Evolutionary conservation across 1,140 invertebrate genomes (phyloP), one percentile per base, ranked within the genome.

Genomic region (Hylaeus anthracinus): DNA sequence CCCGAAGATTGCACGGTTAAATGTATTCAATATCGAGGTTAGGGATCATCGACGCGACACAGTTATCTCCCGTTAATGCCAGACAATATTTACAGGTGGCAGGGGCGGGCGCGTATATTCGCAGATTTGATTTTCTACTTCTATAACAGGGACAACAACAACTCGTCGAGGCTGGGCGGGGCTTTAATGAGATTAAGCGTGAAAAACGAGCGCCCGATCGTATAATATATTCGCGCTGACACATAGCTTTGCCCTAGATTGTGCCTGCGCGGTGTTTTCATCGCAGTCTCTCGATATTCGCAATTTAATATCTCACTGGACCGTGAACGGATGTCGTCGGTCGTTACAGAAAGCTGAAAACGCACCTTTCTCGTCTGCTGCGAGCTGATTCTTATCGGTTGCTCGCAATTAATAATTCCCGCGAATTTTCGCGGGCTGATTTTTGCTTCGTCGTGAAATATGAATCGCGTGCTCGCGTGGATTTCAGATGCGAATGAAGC

Each of bases 171-270:
- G 14, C 15, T 51, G 72, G 61, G 43, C 65, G 55, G 60, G 66
- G 82, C 58, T 84, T 84, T 84, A 82, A 82, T 78, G 74, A 84
- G 78, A 85, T 85, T 85, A 84, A 82, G 65, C 81, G 83, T 79
- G 81, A 82, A 82, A 83, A 83, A 79, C 74, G 65, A 69, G 60
- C 74, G 71, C 67, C 51, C 74, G 64, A 79, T 85, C 60, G 75
- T 79, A 83, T 83, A 79, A 85, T 79, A 78, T 63, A 60, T 60
- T 78, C 51, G 15, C 41, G 51, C 6, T 55, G 43, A 45, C 74
- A 9, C 53, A 37, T 3, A 72, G 15, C 15, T 10, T 66, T 14
- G 41, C 45, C 14, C 37, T 51, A 51, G 6, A 79, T 72, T 81
- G 75, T 65, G 77, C 60, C 45, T 2, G 45, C 51, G 65, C 56